Percentiles rank a stretch among this genome's conserved stretches.
Evolutionary conservation across 2,888 invertebrate species (phyloP).

Genomic region (Apantesis nais): DNA sequence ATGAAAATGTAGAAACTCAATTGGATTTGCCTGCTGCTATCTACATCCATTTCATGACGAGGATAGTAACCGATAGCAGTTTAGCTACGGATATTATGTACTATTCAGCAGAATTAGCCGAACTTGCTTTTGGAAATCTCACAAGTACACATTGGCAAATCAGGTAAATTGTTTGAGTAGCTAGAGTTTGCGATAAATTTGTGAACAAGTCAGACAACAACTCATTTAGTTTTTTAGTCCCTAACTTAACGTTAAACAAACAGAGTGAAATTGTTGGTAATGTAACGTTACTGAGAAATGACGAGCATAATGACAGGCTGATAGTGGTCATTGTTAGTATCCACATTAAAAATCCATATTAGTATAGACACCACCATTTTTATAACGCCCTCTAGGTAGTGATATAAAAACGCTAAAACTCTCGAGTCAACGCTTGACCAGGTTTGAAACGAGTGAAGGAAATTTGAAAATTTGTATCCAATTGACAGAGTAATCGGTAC

Average conservation of each 20-base stretch:
- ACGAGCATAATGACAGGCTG: too few species aligned
- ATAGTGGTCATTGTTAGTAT: background rate
- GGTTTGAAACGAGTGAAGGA: too few species aligned
- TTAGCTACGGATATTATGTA: slow-evolving; percentile 77
- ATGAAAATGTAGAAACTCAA: slow-evolving; percentile 60
- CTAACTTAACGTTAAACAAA: background rate
- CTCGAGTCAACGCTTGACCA: too few species aligned
- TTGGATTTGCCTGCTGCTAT: slow-evolving; percentile 87
- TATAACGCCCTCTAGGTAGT: too few species aligned
- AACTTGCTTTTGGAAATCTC: slow-evolving; percentile 76
- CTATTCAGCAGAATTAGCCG: slow-evolving; percentile 75
- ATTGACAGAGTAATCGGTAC: too few species aligned
- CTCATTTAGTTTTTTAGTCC: background rate
- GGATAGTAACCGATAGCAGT: slow-evolving; percentile 78
- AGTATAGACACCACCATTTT: too few species aligned
- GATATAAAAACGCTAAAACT: too few species aligned
- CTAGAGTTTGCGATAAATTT: background rate
- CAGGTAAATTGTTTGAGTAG: slow-evolving; percentile 58
- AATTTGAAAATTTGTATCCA: too few species aligned
- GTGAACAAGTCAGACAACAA: background rate
- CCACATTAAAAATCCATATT: background rate
- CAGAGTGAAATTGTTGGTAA: background rate
- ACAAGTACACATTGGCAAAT: slow-evolving; percentile 81
- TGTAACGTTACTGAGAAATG: too few species aligned
- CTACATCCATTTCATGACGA: slow-evolving; percentile 83